These are phyloP conservation scores for Poeciliopsis retropinna DNA, from an alignment of 2,113 vertebrate species.

Conservation along the genomic window DNA sequence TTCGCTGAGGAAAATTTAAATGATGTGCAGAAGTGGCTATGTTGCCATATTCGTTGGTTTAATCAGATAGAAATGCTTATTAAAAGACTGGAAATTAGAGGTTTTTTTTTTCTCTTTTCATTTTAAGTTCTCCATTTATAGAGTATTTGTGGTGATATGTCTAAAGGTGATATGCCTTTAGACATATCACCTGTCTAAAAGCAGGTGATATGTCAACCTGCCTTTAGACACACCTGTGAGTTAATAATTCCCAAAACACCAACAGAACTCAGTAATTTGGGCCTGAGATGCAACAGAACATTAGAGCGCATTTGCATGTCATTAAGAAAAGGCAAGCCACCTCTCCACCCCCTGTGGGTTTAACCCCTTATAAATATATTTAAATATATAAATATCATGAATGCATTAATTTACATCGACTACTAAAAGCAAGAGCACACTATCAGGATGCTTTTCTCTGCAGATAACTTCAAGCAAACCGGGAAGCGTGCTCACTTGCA, in stretches of 20 bases:
- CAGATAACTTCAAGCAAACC: slow-evolving; percentile 21
- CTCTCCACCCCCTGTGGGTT: slow-evolving; percentile 75
- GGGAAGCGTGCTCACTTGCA: slow-evolving; percentile 18
- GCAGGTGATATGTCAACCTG: background rate
- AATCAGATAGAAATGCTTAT: background rate
- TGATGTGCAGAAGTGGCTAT: background rate
- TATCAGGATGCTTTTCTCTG: slow-evolving; percentile 14
- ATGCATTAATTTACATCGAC: slow-evolving; percentile 78
- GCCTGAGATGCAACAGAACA: slow-evolving; percentile 76
- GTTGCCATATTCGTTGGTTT: background rate
- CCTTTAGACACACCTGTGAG: slow-evolving; percentile 17
- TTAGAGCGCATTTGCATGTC: slow-evolving; percentile 81
- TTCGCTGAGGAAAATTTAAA: slow-evolving; percentile 25
- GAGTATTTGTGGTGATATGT: slow-evolving; percentile 2
- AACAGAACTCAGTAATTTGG: slow-evolving; percentile 56
- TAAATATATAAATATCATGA: slow-evolving; percentile 86
- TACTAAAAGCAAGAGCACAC: slow-evolving; percentile 52
- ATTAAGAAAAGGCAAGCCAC: slow-evolving; percentile 75
- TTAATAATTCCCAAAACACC: slow-evolving; percentile 41
- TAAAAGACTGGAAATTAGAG: background rate
- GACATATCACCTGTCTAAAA: slow-evolving; percentile 6
- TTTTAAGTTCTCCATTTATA: slow-evolving; percentile 1
- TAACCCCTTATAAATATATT: slow-evolving; percentile 84
- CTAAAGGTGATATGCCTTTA: slow-evolving; percentile 27
- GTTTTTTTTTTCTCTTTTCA: background rate